Percentiles rank a stretch among this genome's conserved stretches.
These are phyloP conservation scores for Ctenochaetus hawaiiensis DNA, from an alignment of 2,797 vertebrate genomes.

Conservation along the genomic window DNA sequence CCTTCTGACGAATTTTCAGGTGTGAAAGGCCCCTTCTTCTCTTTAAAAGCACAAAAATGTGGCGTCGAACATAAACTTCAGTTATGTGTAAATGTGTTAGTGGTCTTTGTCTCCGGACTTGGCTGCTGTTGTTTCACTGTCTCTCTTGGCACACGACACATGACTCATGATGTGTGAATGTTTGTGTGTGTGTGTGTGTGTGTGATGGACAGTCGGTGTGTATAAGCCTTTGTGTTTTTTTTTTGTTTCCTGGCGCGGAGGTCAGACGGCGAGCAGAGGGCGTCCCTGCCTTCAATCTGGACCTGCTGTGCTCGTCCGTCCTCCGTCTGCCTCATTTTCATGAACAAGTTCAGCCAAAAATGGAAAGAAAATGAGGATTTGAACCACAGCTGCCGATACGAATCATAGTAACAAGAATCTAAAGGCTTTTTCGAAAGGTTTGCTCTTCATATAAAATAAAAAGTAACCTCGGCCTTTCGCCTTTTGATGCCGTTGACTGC, in stretches of 20 bases:
- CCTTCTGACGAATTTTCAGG: too few species aligned
- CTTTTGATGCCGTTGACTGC: constrained; percentile 5
- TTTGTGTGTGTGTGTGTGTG: constrained; percentile 18
- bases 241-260: constrained; percentile 26
- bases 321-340: constrained; percentile 39
- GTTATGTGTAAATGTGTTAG: constrained; percentile 13
- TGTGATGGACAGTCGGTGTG: constrained; percentile 7
- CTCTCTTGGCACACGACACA: constrained; percentile 50
- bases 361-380: constrained; percentile 9
- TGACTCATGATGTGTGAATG: constrained; percentile 16
- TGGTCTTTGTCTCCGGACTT: constrained; percentile 34
- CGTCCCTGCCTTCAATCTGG: constrained; percentile 65
- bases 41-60: too few species aligned
- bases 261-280: constrained; percentile 63
- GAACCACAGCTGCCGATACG: not conserved
- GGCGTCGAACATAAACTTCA: not conserved
- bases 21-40: too few species aligned
- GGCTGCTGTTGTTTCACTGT: constrained; percentile 37
- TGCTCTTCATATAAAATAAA: constrained; percentile 5
- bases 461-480: not conserved
- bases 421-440: constrained; percentile 11
- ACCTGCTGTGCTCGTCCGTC: constrained; percentile 59
- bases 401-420: not conserved
- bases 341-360: not conserved
- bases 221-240: constrained; percentile 3